phyloP scores from a whole-genome alignment of 1,140 invertebrate genomes.

The Drosophila paulistorum region DNA sequence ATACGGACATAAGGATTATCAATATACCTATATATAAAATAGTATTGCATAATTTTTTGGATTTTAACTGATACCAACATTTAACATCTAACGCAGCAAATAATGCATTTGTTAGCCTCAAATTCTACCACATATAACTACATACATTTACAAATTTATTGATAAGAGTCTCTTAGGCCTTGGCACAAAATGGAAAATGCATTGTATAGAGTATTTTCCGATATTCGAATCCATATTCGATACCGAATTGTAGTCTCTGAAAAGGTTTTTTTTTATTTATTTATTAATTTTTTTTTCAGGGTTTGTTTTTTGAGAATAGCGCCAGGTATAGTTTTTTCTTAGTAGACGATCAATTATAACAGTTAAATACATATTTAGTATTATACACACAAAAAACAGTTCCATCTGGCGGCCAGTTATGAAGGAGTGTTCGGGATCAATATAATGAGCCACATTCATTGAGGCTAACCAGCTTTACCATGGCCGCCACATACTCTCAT shows the following conservation, averaged over 20 bases:
- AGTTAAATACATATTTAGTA: constrained; percentile 40
- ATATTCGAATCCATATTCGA: constrained; percentile 31
- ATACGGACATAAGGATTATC: neutral
- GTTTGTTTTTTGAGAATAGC: neutral
- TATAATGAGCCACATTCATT: constrained; percentile 18
- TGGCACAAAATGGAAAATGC: constrained; percentile 75
- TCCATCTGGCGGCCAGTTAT: neutral
- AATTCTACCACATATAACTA: constrained; percentile 14
- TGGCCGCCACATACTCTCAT: constrained; percentile 79
- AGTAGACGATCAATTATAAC: constrained; percentile 55
- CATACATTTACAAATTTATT: constrained; percentile 31
- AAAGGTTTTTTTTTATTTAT: neutral
- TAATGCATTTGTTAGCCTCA: neutral
- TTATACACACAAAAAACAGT: constrained; percentile 25
- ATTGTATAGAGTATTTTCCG: constrained; percentile 29
- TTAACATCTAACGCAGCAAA: neutral
- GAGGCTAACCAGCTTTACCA: constrained; percentile 50
- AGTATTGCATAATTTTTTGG: neutral
- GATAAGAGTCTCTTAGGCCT: constrained; percentile 64
- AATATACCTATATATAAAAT: neutral
- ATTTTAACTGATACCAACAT: neutral
- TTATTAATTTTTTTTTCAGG: neutral
- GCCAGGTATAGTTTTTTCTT: constrained; percentile 5
- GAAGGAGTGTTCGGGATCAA: constrained; percentile 3
- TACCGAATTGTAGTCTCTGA: constrained; percentile 8